Base-by-base conservation (phyloP, 2,888 invertebrate genomes). In the Drosophila birchii region DNA sequence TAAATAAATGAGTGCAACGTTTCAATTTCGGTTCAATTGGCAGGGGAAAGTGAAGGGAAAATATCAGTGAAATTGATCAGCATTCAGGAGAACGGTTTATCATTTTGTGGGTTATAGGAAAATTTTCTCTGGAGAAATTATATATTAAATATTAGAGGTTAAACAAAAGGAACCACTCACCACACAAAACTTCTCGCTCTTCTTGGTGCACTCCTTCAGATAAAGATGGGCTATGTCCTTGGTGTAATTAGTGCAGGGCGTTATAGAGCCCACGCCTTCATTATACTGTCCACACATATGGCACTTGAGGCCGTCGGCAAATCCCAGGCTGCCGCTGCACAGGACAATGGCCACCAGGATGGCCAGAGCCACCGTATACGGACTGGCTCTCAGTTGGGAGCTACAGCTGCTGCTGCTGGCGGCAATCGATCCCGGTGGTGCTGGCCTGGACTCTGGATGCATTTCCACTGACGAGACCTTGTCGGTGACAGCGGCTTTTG, bases 201-300 rank as follows among this genome's bases (percentile, higher is more conserved):
- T 90, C 78, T 93, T 92, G 63, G 94, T 94, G 91, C 96, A 97
- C 67, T 96, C 95, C 89, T 94, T 95, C 45, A 96, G 93, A 79
- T 95, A 94, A 72, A 96, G 94, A 80, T 96, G 95, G 83, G 94
- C 95, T 68, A 91, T 90, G 76, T 93, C 93, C 79, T 93, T 93
- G 72, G 95, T 95, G 90, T 95, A 94, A 92, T 96, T 96, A 91
- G 96, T 94, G 92, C 96, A 97, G 9, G 96, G 96, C 54, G 96
- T 97, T 78, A 97, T 96, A 76, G 96, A 96, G 43, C 96, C 96
- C 11, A 96, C 96, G 23, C 96, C 96, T 88, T 97, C 96, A 89
- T 96, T 97, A 93, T 96, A 96, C 93, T 96, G 95, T 53, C 96
- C 96, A 85, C 96, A 96, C 93, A 95, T 95, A 94, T 95, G 96